Conservation (phyloP, 2,113 vertebrate genomes). For the Gavialis gangeticus region DNA sequence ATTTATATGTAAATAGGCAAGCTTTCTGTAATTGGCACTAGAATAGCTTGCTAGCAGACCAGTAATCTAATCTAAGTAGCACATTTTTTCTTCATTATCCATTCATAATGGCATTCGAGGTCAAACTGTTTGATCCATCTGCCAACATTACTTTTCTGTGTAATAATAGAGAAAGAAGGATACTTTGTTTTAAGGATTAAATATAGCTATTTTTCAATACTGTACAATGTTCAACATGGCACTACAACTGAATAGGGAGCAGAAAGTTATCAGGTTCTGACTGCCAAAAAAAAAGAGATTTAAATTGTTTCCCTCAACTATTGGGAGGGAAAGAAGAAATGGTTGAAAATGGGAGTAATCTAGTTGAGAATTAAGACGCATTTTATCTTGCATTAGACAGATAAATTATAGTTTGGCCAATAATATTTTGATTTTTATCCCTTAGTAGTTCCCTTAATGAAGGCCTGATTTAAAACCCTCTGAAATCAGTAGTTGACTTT, state of each 20-base stretch:
- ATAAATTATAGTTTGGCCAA: not conserved
- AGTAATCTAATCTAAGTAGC: conserved; percentile 66
- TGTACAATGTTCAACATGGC: conserved; percentile 6
- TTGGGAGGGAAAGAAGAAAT: conserved; percentile 31
- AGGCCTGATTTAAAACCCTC: not conserved
- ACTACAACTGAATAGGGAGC: conserved; percentile 47
- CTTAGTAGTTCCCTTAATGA: not conserved
- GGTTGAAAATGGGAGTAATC: conserved; percentile 1
- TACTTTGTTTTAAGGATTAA: conserved; percentile 73
- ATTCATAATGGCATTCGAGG: conserved; percentile 64
- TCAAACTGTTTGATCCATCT: conserved; percentile 64
- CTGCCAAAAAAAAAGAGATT: conserved; percentile 28
- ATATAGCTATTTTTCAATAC: conserved; percentile 52
- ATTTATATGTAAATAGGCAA: conserved; percentile 81
- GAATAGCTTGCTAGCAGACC: conserved; percentile 53
- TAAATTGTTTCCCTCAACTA: conserved; percentile 52
- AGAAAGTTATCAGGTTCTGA: conserved; percentile 66
- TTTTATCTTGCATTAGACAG: not conserved
- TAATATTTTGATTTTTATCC: not conserved
- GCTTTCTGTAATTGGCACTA: conserved; percentile 64
- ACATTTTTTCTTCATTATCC: conserved; percentile 49
- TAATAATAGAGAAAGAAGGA: conserved; percentile 53
- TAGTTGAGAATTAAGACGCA: not conserved
- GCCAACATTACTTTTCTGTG: conserved; percentile 63
- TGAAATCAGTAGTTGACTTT: not conserved